These are phyloP conservation scores for Drosophila grimshawi DNA, from an alignment of 1,140 invertebrate species.

Conservation along the genomic window DNA sequence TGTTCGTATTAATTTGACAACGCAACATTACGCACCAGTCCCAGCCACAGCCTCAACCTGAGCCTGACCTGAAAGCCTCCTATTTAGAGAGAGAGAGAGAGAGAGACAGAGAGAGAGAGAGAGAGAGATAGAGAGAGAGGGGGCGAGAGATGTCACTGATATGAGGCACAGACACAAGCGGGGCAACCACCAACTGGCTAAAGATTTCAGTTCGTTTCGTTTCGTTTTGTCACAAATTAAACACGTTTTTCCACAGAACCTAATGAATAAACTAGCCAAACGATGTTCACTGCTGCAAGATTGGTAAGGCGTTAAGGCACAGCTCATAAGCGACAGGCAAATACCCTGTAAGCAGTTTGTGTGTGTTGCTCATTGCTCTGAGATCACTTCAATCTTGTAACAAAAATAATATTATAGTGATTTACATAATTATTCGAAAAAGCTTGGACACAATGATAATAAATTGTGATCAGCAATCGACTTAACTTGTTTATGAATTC, in stretches of 20 bases:
- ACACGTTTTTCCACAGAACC: slow-evolving; percentile 84
- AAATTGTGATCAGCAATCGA: too few species aligned
- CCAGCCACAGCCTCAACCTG: background rate
- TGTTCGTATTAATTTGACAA: slow-evolving; percentile 60
- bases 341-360: slow-evolving; percentile 8
- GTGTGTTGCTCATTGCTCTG: too few species aligned
- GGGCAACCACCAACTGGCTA: slow-evolving; percentile 12
- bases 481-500: too few species aligned
- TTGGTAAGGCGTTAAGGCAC: background rate
- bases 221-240: slow-evolving; percentile 84
- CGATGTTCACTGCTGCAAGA: slow-evolving; percentile 26
- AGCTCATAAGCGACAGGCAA: background rate
- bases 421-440: too few species aligned
- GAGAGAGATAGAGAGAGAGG: background rate
- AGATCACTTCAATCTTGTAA: too few species aligned
- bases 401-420: too few species aligned
- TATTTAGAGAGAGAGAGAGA: background rate
- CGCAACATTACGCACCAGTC: slow-evolving; percentile 51
- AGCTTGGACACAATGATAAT: too few species aligned
- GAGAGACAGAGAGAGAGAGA: background rate
- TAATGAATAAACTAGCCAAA: slow-evolving; percentile 81
- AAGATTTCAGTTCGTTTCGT: slow-evolving; percentile 60
- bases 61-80: background rate
- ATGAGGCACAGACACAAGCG: slow-evolving; percentile 17
- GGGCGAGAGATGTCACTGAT: slow-evolving; percentile 45